Evolutionary conservation across 2,113 vertebrate species (phyloP).

Genomic region (Corydoras maculifer): DNA sequence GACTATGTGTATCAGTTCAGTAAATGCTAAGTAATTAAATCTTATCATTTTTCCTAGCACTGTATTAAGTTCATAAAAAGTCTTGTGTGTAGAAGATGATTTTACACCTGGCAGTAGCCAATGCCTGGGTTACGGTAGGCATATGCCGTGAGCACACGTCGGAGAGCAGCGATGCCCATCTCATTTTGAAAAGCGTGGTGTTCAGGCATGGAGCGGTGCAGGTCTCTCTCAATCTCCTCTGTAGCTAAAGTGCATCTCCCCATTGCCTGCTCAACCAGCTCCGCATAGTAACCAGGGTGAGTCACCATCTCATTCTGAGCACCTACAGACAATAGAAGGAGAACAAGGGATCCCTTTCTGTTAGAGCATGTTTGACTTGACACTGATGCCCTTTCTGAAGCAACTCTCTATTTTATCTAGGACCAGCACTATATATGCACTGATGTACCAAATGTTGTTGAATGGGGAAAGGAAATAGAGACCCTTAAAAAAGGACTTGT

Average conservation of each 20-base stretch:
- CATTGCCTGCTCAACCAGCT: conserved; percentile 82
- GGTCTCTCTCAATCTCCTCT: conserved; percentile 94
- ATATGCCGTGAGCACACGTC: conserved; percentile 90
- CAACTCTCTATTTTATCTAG: no score
- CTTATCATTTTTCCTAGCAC: no score
- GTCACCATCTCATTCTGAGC: conserved; percentile 90
- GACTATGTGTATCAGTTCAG: no score
- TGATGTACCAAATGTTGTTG: no score
- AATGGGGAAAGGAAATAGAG: no score
- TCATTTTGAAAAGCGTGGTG: conserved; percentile 96
- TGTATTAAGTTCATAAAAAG: no score
- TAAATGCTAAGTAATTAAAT: no score
- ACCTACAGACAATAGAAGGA: conserved; percentile 59
- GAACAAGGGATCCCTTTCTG: background rate
- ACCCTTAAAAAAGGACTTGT: no score
- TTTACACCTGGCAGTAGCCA: conserved; percentile 95
- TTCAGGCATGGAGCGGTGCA: conserved; percentile 97
- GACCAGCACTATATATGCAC: no score
- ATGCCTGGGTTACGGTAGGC: conserved; percentile 93
- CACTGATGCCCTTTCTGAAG: no score
- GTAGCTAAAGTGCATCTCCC: conserved; percentile 84
- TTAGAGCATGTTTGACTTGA: no score
- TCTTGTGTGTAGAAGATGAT: background rate
- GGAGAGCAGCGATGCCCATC: conserved; percentile 86
- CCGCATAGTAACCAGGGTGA: conserved; percentile 85